Evolutionary conservation across 2,113 vertebrate species (phyloP), one percentile per base, ranked within the genome.

Genomic region (Nicator chloris): DNA sequence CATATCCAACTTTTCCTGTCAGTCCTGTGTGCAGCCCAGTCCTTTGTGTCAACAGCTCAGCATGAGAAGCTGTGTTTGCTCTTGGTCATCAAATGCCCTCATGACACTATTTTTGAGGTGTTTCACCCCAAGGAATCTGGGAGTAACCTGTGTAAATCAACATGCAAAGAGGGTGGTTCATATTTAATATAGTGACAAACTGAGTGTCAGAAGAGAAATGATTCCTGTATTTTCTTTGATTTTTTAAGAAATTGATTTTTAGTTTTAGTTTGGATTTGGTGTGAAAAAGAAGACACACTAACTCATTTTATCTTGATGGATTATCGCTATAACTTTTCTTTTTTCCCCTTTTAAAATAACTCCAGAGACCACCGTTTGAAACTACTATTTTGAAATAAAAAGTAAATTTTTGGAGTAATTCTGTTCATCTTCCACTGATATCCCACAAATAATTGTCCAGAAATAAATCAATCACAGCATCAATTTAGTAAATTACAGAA

Each of bases 11-110:
- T 61, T 59, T 21, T 47, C 18, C 31, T 49, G 72, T 70, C 51
- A 37, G 45, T 50, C 57, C 24, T 7, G 4, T 0, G 1, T 10
- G 50, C 47, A 81, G 35, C 40, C 12, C 2, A 1, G 5, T 30
- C 24, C 33, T 73, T 44, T 28, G 8, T 37, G 30, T 37, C 27
- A 45, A 28, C 13, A 42, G 21, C 31, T 19, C n/a, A 61, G 10
- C 42, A 47, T 11, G 22, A 88, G 33, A 50, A 69, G 8, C 30
- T 84, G 33, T 31, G 27, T 9, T 44, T 85, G 27, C 26, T 77
- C 84, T 57, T 2, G 0, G 37, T 59, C 45, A 79, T 37, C n/a
- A 49, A 26, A 68, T 28, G 11, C 14, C 10, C 13, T 28, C 40
- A n/a, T 7, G 13, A 40, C 11, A n/a, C 40, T 47, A 12, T 30